Conservation (phyloP, 2,888 invertebrate genomes). For the Gasteruption jaculator region DNA sequence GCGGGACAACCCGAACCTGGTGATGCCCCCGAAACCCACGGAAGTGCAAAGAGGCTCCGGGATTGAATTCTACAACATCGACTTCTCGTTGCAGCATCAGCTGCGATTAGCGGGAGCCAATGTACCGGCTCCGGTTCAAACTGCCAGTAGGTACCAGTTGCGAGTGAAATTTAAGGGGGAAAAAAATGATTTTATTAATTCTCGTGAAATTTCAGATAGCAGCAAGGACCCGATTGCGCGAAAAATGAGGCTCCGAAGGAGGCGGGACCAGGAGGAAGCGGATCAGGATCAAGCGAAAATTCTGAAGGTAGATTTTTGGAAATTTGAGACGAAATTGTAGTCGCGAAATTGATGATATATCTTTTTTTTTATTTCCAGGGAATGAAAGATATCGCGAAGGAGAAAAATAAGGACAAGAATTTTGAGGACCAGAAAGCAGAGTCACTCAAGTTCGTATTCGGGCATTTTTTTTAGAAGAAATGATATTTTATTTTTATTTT, state of each 20-base stretch:
- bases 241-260: slow-evolving; percentile 82
- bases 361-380: slow-evolving; percentile 54
- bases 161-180: not conserved
- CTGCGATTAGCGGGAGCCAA: slow-evolving; percentile 86
- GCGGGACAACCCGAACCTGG: slow-evolving; percentile 88
- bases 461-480: no score
- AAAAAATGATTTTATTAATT: not conserved
- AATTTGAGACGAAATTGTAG: slow-evolving; percentile 55
- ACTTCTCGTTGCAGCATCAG: slow-evolving; percentile 96
- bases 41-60: slow-evolving; percentile 75
- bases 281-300: slow-evolving; percentile 87
- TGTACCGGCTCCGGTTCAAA: slow-evolving; percentile 68
- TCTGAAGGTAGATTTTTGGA: slow-evolving; percentile 59
- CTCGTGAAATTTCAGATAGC: slow-evolving; percentile 51
- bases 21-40: slow-evolving; percentile 96
- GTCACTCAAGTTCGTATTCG: slow-evolving; percentile 63
- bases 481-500: no score
- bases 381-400: slow-evolving; percentile 81
- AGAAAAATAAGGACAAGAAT: slow-evolving; percentile 70
- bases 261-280: slow-evolving; percentile 75
- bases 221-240: slow-evolving; percentile 91
- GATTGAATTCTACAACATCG: slow-evolving; percentile 94
- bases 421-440: slow-evolving; percentile 66
- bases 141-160: slow-evolving; percentile 58
- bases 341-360: slow-evolving; percentile 51